Conservation (phyloP, 2,888 invertebrate species). For the Cistogaster globosa region DNA sequence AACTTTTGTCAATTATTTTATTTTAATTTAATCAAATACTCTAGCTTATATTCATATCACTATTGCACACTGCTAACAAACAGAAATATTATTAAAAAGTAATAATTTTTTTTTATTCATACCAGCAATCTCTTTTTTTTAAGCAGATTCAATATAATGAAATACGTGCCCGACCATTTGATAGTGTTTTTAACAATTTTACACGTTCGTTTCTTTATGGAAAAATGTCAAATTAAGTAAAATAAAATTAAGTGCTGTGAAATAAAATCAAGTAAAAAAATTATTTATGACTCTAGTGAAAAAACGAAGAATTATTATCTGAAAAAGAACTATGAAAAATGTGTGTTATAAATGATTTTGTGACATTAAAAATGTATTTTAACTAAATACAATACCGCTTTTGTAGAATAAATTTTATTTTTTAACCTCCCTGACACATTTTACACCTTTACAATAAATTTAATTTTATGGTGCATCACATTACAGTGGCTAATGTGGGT, state of each 20-base stretch:
- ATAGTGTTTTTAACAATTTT: slow-evolving; percentile 60
- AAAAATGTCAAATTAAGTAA: slow-evolving; percentile 64
- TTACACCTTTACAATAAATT: no score
- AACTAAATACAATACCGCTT: slow-evolving; percentile 3
- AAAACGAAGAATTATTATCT: neutral
- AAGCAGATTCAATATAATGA: slow-evolving; percentile 59
- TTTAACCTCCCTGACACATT: no score
- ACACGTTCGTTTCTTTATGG: slow-evolving; percentile 59
- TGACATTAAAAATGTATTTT: slow-evolving; percentile 16
- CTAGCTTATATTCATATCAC: no score
- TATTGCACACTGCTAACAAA: no score
- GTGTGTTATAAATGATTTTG: neutral
- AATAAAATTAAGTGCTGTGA: slow-evolving; percentile 31
- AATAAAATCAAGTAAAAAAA: slow-evolving; percentile 38
- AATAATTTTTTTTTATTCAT: neutral
- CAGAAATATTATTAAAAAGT: no score
- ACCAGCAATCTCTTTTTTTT: slow-evolving; percentile 1
- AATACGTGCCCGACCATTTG: slow-evolving; percentile 67
- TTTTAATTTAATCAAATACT: no score
- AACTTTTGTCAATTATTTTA: no score
- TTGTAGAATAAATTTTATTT: neutral
- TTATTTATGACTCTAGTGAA: slow-evolving; percentile 19
- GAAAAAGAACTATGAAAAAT: neutral
- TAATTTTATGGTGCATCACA: no score
- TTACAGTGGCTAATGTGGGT: no score